phyloP scores from a whole-genome alignment of 2,113 vertebrate species.

The Miniopterus natalensis region DNA sequence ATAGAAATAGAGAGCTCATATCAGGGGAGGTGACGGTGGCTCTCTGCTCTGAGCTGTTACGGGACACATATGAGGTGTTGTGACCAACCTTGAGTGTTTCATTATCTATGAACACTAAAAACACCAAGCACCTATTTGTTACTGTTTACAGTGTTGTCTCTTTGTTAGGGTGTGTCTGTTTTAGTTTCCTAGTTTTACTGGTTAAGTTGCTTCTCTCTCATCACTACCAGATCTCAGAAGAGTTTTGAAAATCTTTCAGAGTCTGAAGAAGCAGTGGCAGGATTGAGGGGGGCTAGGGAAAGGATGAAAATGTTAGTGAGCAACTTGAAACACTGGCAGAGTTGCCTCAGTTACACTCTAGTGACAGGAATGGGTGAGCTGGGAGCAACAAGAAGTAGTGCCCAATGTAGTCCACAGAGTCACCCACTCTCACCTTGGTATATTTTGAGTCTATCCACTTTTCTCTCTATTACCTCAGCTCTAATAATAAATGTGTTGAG shows the following conservation, averaged over 20 bases:
- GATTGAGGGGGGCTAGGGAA: not conserved
- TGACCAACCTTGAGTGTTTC: not conserved
- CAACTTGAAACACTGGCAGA: not conserved
- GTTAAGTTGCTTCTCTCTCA: not conserved
- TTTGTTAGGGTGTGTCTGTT: not conserved
- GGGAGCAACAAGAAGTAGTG: not conserved
- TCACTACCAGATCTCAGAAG: not conserved
- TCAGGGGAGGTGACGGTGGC: not conserved
- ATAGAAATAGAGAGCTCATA: not conserved
- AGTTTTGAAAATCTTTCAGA: not conserved
- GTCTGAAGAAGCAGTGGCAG: not conserved
- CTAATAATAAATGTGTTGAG: not conserved
- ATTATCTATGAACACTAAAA: not conserved
- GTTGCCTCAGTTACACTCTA: not conserved
- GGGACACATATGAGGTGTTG: not conserved
- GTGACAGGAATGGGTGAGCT: not conserved
- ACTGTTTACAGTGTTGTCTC: not conserved
- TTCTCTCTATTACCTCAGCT: not conserved
- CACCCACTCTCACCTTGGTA: not conserved
- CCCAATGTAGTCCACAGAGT: not conserved
- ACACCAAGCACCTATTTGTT: not conserved
- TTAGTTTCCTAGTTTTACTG: slow-evolving; percentile 32
- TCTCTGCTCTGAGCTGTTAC: not conserved
- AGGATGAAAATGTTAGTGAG: not conserved
- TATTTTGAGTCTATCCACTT: not conserved